Conservation (phyloP, 2,797 vertebrate species). For the Galagoides demidoff region DNA sequence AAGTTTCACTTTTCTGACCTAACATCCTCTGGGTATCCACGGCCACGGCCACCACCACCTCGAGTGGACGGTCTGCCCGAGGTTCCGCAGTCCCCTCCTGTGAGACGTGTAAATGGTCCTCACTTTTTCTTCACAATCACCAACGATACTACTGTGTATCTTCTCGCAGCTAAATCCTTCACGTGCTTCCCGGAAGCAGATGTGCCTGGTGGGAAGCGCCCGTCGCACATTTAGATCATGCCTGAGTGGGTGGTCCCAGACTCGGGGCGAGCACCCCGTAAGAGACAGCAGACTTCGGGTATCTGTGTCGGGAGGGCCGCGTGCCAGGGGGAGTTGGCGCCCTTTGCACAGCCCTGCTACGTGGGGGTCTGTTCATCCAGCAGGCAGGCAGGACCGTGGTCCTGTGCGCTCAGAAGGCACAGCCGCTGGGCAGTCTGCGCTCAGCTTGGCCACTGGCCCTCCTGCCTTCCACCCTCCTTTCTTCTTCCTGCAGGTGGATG, state of each 20-base stretch:
- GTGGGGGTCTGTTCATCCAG: neutral
- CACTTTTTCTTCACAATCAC: neutral
- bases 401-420: too few relatives aligned
- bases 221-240: too few relatives aligned
- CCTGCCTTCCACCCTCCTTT: rapidly evolving
- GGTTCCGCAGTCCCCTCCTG: rapidly evolving
- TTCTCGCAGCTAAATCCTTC: rapidly evolving
- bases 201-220: too few relatives aligned
- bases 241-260: neutral
- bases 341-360: neutral
- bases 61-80: neutral
- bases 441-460: too few relatives aligned
- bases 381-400: neutral
- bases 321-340: neutral
- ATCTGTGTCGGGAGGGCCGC: neutral
- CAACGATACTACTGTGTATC: rapidly evolving
- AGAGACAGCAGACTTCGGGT: neutral
- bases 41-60: too few relatives aligned
- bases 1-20: neutral
- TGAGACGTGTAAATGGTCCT: neutral
- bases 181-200: neutral
- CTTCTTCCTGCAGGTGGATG: rapidly evolving
- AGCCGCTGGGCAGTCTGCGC: neutral
- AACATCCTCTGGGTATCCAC: too few relatives aligned
- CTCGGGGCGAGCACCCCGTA: neutral